Percentiles rank a stretch among this genome's conserved stretches.
These are phyloP conservation scores for Amphipyra tragopoginis DNA, from an alignment of 2,888 invertebrate species.

Conservation along the genomic window DNA sequence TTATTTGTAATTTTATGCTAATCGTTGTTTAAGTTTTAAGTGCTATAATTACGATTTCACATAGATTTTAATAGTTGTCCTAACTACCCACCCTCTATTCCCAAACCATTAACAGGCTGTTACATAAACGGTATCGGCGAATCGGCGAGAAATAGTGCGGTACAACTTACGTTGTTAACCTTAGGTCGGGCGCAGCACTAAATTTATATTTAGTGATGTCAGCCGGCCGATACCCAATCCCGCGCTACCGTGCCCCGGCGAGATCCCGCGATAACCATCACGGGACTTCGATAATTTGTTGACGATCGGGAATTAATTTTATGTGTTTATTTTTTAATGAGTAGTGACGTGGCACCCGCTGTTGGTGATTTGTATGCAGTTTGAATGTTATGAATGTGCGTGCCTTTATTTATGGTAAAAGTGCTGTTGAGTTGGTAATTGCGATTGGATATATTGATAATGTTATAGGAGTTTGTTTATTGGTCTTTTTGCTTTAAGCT, in stretches of 20 bases:
- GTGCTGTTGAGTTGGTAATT: conserved; percentile 50
- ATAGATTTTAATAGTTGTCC: conserved; percentile 4
- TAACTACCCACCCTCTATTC: conserved; percentile 37
- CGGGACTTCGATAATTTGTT: conserved; percentile 76
- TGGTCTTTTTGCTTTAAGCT: conserved; percentile 19
- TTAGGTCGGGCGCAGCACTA: conserved; percentile 75
- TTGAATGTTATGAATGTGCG: conserved; percentile 47
- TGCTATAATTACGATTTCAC: neutral
- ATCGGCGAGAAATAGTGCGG: conserved; percentile 82
- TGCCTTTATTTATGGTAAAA: conserved; percentile 44
- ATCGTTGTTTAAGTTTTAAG: neutral
- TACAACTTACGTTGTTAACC: conserved; percentile 80
- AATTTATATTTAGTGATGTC: conserved; percentile 84
- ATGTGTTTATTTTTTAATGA: conserved; percentile 66
- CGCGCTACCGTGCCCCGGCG: conserved; percentile 76
- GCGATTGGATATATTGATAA: conserved; percentile 44
- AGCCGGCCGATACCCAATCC: conserved; percentile 79
- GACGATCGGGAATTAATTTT: conserved; percentile 72
- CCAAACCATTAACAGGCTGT: conserved; percentile 51
- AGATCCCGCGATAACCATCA: conserved; percentile 76
- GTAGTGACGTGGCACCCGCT: conserved; percentile 58
- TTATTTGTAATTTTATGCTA: neutral
- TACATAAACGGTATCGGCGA: conserved; percentile 71
- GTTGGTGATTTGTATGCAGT: conserved; percentile 52
- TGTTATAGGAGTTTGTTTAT: conserved; percentile 34